A percentile compares a stretch with the other conserved stretches of the same genome.
Conservation (phyloP, 2,113 vertebrate genomes). For the Setophaga kirtlandii region DNA sequence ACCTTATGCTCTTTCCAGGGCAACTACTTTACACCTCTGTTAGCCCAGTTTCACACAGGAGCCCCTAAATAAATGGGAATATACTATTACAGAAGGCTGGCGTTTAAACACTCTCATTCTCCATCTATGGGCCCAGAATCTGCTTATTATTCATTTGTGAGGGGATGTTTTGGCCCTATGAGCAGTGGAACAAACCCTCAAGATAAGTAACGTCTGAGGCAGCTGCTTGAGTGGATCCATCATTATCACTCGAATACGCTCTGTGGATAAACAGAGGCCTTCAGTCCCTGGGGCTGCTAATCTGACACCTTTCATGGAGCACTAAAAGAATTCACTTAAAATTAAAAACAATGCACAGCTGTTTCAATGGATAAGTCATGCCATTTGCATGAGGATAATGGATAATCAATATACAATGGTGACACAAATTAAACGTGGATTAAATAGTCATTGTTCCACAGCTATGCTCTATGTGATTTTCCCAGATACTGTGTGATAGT, state of each 20-base stretch:
- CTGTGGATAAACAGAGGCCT: conserved; percentile 50
- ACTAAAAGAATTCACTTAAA: conserved; percentile 63
- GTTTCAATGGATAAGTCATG: conserved; percentile 62
- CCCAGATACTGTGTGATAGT: neutral
- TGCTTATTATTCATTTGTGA: neutral
- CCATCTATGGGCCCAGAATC: neutral
- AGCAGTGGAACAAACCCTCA: conserved; percentile 7
- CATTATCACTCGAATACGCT: neutral
- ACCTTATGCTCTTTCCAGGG: neutral
- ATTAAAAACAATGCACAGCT: conserved; percentile 66
- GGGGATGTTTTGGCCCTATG: neutral
- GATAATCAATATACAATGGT: conserved; percentile 61
- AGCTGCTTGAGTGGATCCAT: conserved; percentile 43
- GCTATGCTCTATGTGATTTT: conserved; percentile 22
- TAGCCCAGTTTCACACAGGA: neutral
- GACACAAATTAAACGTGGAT: conserved; percentile 62
- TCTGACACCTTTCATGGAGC: conserved; percentile 61
- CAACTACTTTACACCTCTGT: neutral
- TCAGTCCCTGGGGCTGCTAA: conserved; percentile 43
- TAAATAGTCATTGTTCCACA: conserved; percentile 55
- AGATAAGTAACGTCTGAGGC: conserved; percentile 18
- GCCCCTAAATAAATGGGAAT: neutral
- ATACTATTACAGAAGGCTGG: neutral
- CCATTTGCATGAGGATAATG: conserved; percentile 64
- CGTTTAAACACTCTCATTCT: neutral